A percentile compares a stretch with the other conserved stretches of the same genome.
Conservation (phyloP, 2,888 invertebrate genomes). For the Eumerus sabulonum region DNA sequence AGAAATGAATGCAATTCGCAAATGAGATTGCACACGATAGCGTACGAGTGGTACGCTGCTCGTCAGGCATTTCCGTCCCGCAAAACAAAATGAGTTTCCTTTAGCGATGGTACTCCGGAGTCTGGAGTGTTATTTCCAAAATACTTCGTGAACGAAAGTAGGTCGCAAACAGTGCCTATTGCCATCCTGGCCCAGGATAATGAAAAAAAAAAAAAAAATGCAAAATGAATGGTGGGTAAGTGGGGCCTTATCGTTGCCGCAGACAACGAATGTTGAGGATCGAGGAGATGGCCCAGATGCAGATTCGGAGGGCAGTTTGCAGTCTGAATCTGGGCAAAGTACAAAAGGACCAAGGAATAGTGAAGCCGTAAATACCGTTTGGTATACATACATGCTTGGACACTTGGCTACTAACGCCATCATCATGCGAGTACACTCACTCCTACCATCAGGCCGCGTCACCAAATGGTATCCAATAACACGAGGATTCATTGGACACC, state of each 20-base stretch:
- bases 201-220: too few relatives aligned
- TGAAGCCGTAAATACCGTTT: slow-evolving; percentile 60
- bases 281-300: too few relatives aligned
- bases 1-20: slow-evolving; percentile 58
- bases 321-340: slow-evolving; percentile 35
- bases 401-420: slow-evolving; percentile 40
- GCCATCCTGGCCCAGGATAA: too few relatives aligned
- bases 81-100: slow-evolving; percentile 67
- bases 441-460: slow-evolving; percentile 15
- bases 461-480: slow-evolving; percentile 39
- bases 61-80: slow-evolving; percentile 43
- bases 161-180: slow-evolving; percentile 47
- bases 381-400: slow-evolving; percentile 50
- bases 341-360: slow-evolving; percentile 61
- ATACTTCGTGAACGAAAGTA: slow-evolving; percentile 39
- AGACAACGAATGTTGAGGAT: too few relatives aligned
- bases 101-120: slow-evolving; percentile 23
- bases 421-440: slow-evolving; percentile 4
- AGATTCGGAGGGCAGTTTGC: too few relatives aligned
- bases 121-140: slow-evolving; percentile 49
- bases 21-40: slow-evolving; percentile 60
- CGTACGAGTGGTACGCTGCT: slow-evolving; percentile 46
- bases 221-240: too few relatives aligned
- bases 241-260: too few relatives aligned
- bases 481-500: too few relatives aligned